Evolutionary conservation across 2,888 invertebrate genomes (phyloP), one percentile per base, ranked within the genome.

Genomic region (Eilema sororculum): DNA sequence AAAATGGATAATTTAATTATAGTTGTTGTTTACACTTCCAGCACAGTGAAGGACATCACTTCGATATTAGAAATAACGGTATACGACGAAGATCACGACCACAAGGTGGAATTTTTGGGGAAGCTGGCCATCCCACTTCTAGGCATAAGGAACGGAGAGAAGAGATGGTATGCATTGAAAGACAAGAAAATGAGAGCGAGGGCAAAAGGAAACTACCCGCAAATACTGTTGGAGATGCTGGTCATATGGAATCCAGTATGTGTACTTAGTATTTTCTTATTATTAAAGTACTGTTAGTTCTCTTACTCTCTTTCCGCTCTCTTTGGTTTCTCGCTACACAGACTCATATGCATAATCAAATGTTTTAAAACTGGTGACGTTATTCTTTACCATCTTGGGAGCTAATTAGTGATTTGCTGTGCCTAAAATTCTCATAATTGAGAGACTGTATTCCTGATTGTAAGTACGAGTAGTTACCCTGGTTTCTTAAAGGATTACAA

Each of bases 101-200:
- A 99, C 90, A 99, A 99, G 91, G 99, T 99, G 16, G 99, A 99
- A 91, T 99, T 99, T 90, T 95, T 99, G 20, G 99, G 99, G 0
- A 98, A 98, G 91, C 95, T 99, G 13, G 97, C 97, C 4, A 97
- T 99, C 81, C 99, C 99, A 0, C 91, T 99, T 65, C 92, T 99
- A 69, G 96, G 97, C 84, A 97, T 99, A 80, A 96, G 97, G 78
- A 99, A 98, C 87, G 98, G 98, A 0, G 99, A 99, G 87, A 98
- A 98, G 88, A 96, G 98, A 77, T 99, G 99, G 99, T 99, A 98
- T 90, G 98, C 98, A 0, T 93, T 99, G 60, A 99, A 99, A 89
- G 99, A 99, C 90, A 98, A 98, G 91, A 99, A 99, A 88, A 96
- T 99, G 85, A 95, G 98, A 56, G 96, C 97, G 1, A 94, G 98